Evolutionary conservation across 1,140 invertebrate species (phyloP), one percentile per base, ranked within the genome.

Genomic region (Leguminivora glycinivorella): DNA sequence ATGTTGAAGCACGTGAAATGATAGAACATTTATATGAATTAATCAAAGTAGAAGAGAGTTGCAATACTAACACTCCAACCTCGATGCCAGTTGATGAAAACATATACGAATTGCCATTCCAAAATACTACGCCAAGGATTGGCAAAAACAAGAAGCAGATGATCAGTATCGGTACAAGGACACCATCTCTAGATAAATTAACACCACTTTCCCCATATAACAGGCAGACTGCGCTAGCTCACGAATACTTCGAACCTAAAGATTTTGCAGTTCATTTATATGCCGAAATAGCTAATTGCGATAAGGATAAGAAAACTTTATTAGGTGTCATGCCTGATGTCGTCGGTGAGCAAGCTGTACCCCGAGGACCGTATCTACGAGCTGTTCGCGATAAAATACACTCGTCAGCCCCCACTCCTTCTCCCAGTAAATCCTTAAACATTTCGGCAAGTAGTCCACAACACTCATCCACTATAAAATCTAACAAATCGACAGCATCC

Each of bases 11-110:
- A 1, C 92, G 94, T 24, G 95, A 96, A 85, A 95, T 95, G 92
- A 96, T 96, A 67, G 95, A 96, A 78, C 94, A 95, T 72, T 85
- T 96, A 2, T 96, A 96, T 76, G 95, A 96, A 83, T 91, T 95
- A 25, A 96, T 96, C 58, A 95, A 96, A 78, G 94, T 95, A 1
- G 94, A 95, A 79, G 95, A 96, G 73, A 95, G 92, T 43, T 95
- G 94, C 74, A 95, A 95, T 75, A 93, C 93, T 31, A 94, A 95
- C 73, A 73, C 68, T 6, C 74, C 80, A 6, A 73, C 70, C 17
- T 5, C 75, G 14, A 38, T 72, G 9, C 90, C 92, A 24, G 90
- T 91, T 6, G 93, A 94, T 47, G 94, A 95, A 52, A 94, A 95
- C 82, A 88, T 95, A 31, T 95, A 95, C 72, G 95, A 96, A 73